A percentile compares a stretch with the other conserved stretches of the same genome.
These are phyloP conservation scores for Atta texana DNA, from an alignment of 1,140 invertebrate genomes.

Conservation along the genomic window DNA sequence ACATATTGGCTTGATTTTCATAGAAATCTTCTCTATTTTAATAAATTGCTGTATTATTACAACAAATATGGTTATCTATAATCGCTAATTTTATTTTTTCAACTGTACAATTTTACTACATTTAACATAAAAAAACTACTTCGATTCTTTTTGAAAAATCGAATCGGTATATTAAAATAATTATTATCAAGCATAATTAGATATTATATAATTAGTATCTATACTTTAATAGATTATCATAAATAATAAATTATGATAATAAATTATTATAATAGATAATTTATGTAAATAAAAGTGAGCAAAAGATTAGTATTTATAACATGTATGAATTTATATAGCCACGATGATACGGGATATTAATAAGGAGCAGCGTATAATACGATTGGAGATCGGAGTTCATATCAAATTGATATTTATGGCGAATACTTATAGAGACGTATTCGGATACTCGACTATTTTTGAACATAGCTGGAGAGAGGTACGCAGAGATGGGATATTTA, in stretches of 20 bases:
- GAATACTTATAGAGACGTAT: constrained; percentile 20
- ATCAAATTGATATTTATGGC: constrained; percentile 30
- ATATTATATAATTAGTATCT: too few relatives aligned
- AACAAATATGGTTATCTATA: too few relatives aligned
- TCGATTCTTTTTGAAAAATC: not conserved
- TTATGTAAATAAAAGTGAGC: not conserved
- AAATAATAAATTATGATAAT: not conserved
- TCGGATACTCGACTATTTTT: constrained; percentile 44
- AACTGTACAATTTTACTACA: too few relatives aligned
- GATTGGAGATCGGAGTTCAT: not conserved
- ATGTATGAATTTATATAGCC: not conserved
- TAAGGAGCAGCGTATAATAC: not conserved
- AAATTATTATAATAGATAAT: constrained; percentile 11
- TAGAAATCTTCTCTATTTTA: too few relatives aligned
- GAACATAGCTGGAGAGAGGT: constrained; percentile 18
- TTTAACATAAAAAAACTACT: too few relatives aligned
- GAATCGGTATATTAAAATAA: too few relatives aligned
- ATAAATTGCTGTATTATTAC: too few relatives aligned
- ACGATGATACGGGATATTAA: not conserved
- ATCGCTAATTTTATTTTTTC: too few relatives aligned
- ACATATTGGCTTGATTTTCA: too few relatives aligned
- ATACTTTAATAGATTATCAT: not conserved
- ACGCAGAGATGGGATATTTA: constrained; percentile 52
- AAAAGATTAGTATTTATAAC: not conserved
- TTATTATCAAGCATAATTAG: not conserved